Conservation (phyloP, 2,113 vertebrate genomes). For the Pitta sordida region DNA sequence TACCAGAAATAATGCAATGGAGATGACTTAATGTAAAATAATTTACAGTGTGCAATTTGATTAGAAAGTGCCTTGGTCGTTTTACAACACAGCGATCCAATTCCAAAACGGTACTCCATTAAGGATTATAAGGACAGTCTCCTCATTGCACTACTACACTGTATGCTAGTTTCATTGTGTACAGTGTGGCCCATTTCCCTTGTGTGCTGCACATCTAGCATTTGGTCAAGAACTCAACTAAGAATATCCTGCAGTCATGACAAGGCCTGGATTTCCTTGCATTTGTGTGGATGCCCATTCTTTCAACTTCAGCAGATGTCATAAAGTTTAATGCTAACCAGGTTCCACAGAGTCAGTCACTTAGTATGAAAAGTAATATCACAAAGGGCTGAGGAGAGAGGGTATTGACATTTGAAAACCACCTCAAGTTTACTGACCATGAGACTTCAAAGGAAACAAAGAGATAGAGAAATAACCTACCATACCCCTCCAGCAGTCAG, state of each 20-base stretch:
- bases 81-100: background rate
- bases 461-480: background rate
- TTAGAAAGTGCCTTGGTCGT: background rate
- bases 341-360: background rate
- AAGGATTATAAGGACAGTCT: background rate
- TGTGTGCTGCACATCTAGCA: background rate
- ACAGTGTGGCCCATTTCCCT: background rate
- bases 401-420: background rate
- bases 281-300: background rate
- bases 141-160: background rate
- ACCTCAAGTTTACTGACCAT: background rate
- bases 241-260: background rate
- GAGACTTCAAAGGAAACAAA: background rate
- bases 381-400: background rate
- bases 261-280: background rate
- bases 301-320: background rate
- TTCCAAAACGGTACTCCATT: background rate
- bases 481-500: background rate
- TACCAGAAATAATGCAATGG: background rate
- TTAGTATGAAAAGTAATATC: background rate
- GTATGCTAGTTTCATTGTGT: background rate
- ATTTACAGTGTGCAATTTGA: background rate
- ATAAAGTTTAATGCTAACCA: background rate
- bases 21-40: background rate
- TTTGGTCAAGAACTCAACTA: background rate